Evolutionary conservation across 2,888 invertebrate species (phyloP).

Genomic region (Xylocampa areola): DNA sequence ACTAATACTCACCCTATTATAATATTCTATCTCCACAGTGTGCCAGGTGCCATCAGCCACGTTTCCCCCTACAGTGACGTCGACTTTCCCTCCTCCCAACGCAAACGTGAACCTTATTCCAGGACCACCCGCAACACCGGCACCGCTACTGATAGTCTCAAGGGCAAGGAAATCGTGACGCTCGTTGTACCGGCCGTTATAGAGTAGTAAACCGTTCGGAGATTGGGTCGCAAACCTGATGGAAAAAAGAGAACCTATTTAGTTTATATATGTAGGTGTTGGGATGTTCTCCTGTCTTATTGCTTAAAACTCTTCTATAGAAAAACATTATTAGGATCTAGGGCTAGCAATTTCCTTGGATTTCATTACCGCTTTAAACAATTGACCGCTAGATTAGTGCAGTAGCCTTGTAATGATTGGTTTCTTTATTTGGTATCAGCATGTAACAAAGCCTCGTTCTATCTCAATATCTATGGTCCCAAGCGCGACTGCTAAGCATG

Average conservation of each 20-base stretch:
- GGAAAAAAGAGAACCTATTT: slow-evolving; percentile 5
- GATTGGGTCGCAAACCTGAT: slow-evolving; percentile 96
- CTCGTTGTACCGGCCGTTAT: slow-evolving; percentile 99
- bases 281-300: no score
- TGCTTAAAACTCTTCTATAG: no score
- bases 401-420: no score
- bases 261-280: no score
- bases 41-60: slow-evolving; percentile 98
- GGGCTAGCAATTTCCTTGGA: no score
- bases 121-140: slow-evolving; percentile 76
- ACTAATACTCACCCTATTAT: slow-evolving; percentile 91
- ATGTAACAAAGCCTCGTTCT: no score
- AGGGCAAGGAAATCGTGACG: slow-evolving; percentile 97
- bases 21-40: slow-evolving; percentile 94
- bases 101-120: slow-evolving; percentile 96
- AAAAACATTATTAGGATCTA: no score
- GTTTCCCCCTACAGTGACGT: slow-evolving; percentile 92
- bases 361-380: no score
- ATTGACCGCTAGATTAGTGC: no score
- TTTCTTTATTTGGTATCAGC: no score
- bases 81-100: slow-evolving; percentile 94
- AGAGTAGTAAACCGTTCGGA: slow-evolving; percentile 95
- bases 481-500: no score
- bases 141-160: slow-evolving; percentile 93
- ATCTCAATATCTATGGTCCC: no score